Evolutionary conservation across 2,113 vertebrate species (phyloP).

Genomic region (Redunca redunca): DNA sequence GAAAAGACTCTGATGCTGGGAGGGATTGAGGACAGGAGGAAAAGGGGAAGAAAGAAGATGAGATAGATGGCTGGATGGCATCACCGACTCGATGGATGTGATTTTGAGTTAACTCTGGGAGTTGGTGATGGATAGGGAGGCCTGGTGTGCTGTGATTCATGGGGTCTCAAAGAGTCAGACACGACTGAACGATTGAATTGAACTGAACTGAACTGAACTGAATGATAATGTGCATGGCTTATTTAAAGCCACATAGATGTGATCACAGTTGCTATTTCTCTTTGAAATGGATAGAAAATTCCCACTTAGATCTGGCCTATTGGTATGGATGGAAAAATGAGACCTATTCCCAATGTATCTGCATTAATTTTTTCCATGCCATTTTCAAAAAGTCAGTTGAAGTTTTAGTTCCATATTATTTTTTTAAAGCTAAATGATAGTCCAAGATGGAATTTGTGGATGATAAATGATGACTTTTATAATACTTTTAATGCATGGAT

Average conservation of each 20-base stretch:
- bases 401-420: background rate
- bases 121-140: too few species aligned
- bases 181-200: too few species aligned
- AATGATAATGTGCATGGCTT: background rate
- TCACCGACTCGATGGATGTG: too few species aligned
- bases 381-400: constrained; percentile 3
- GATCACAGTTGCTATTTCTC: background rate
- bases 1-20: too few species aligned
- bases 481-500: background rate
- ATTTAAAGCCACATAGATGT: background rate
- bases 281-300: background rate
- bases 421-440: background rate
- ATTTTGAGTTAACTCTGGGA: too few species aligned
- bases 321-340: background rate
- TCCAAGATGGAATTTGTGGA: background rate
- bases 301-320: background rate
- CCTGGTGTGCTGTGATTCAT: too few species aligned
- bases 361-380: background rate
- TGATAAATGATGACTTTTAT: background rate
- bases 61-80: too few species aligned
- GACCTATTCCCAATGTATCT: background rate
- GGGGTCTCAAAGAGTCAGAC: too few species aligned
- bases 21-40: too few species aligned
- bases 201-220: too few species aligned
- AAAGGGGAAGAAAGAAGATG: too few species aligned